Percentiles rank a stretch among this genome's conserved stretches.
Evolutionary conservation across 2,797 vertebrate species (phyloP).

Genomic region (Melanotaenia pygmaea): DNA sequence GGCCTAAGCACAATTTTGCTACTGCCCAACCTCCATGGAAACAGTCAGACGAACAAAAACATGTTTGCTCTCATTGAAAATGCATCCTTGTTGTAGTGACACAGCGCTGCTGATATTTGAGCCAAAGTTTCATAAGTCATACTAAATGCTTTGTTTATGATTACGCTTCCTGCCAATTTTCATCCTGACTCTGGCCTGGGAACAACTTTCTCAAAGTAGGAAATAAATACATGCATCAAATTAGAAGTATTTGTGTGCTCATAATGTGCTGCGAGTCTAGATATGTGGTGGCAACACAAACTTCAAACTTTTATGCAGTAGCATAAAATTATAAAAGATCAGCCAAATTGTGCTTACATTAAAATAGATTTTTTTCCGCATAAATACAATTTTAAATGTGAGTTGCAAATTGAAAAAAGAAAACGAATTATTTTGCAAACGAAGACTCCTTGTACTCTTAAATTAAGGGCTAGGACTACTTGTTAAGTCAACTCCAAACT

Average conservation of each 20-base stretch:
- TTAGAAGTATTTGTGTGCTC: background rate
- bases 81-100: slow-evolving; percentile 63
- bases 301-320: slow-evolving; percentile 63
- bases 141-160: slow-evolving; percentile 54
- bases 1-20: slow-evolving; percentile 73
- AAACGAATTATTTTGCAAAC: background rate
- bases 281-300: slow-evolving; percentile 38
- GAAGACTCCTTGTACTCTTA: slow-evolving; percentile 1
- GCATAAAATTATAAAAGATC: slow-evolving; percentile 58
- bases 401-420: background rate
- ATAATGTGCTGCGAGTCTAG: background rate
- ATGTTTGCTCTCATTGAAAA: slow-evolving; percentile 70
- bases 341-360: background rate
- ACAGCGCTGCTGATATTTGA: slow-evolving; percentile 51
- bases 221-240: slow-evolving; percentile 21
- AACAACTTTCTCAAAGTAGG: slow-evolving; percentile 32
- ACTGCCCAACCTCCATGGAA: slow-evolving; percentile 77
- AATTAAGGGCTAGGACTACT: slow-evolving; percentile 18
- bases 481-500: slow-evolving; percentile 44
- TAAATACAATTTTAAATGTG: slow-evolving; percentile 13
- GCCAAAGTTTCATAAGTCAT: slow-evolving; percentile 59
- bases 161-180: slow-evolving; percentile 61
- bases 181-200: slow-evolving; percentile 46
- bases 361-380: background rate
- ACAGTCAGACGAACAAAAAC: slow-evolving; percentile 72